These are phyloP conservation scores for Momotus momota DNA, from an alignment of 2,797 vertebrate genomes.

Conservation along the genomic window DNA sequence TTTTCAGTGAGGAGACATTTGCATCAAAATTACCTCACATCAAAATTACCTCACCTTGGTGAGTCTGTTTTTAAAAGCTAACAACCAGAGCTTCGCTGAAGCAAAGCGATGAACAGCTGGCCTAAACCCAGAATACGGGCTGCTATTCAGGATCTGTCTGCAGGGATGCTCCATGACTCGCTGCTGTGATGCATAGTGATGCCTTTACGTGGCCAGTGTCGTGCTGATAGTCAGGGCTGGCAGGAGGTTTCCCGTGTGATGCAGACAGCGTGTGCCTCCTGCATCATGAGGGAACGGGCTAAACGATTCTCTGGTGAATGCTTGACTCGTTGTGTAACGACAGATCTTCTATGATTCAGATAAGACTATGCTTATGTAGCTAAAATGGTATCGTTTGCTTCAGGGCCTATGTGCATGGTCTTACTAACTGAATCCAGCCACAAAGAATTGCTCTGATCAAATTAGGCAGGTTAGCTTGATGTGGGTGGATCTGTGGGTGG, in stretches of 20 bases:
- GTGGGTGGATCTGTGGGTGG: background rate
- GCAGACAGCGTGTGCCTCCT: background rate
- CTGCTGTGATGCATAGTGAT: background rate
- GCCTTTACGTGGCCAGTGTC: background rate
- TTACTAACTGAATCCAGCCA: background rate
- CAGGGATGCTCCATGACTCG: background rate
- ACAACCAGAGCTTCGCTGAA: background rate
- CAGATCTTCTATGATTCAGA: background rate
- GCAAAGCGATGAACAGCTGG: background rate
- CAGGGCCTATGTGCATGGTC: background rate
- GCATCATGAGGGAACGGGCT: background rate
- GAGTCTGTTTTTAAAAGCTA: background rate
- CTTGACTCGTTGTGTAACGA: background rate
- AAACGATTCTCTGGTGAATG: background rate
- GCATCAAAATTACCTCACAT: background rate
- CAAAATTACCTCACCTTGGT: background rate
- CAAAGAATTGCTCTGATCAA: background rate
- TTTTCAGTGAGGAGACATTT: fast-evolving
- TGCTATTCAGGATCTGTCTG: background rate
- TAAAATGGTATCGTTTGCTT: background rate
- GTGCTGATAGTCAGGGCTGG: background rate
- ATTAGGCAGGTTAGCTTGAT: background rate
- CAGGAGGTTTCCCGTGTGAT: background rate
- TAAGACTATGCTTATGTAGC: background rate
- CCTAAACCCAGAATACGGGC: fast-evolving